phyloP scores from a whole-genome alignment of 2,113 vertebrate species.

The Choloepus hoffmanni region DNA sequence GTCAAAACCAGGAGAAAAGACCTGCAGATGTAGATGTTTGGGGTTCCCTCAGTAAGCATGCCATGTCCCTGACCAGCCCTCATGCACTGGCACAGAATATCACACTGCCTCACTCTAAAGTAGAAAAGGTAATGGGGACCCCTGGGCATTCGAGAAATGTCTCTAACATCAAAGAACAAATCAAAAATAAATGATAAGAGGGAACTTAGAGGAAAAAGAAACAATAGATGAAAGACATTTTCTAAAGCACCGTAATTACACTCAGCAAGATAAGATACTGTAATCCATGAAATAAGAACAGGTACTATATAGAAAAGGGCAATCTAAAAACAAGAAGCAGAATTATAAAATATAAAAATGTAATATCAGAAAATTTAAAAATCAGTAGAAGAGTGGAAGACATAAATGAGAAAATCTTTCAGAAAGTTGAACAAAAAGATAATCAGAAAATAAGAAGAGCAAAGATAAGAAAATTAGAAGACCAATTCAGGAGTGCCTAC shows the following conservation, averaged over 20 bases:
- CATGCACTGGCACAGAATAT: not conserved
- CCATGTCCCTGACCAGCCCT: not conserved
- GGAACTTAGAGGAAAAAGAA: not conserved
- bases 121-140: not conserved
- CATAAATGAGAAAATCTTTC: conserved; percentile 38
- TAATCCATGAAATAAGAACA: not conserved
- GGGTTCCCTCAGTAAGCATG: not conserved
- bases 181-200: conserved; percentile 22
- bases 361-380: not conserved
- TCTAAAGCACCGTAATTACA: not conserved
- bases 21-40: no score
- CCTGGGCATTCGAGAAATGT: not conserved
- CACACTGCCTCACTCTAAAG: not conserved
- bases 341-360: conserved; percentile 48
- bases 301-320: not conserved
- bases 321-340: conserved; percentile 33
- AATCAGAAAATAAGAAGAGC: not conserved
- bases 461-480: conserved; percentile 22
- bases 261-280: not conserved
- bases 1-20: not conserved
- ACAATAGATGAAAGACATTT: not conserved
- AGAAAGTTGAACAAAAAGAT: conserved; percentile 22
- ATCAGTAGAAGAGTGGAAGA: conserved; percentile 5
- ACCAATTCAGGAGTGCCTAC: not conserved
- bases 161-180: not conserved